These are phyloP conservation scores for Crotalus helleri DNA, from an alignment of 2,113 vertebrate species.

Conservation along the genomic window DNA sequence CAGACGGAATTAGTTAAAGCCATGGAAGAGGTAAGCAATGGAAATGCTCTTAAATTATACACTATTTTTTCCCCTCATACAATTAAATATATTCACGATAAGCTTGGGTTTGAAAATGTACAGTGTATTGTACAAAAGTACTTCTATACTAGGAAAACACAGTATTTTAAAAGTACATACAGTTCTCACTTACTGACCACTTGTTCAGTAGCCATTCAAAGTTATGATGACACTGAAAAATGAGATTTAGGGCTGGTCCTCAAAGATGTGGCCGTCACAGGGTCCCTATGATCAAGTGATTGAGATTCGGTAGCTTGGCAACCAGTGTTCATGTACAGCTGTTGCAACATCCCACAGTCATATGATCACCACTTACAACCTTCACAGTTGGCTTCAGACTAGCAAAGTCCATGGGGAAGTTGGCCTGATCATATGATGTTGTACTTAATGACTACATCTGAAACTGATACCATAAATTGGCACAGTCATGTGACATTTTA, in stretches of 20 bases:
- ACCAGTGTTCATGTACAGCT: neutral
- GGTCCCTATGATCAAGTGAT: neutral
- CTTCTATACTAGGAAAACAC: neutral
- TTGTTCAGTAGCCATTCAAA: neutral
- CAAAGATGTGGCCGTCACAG: neutral
- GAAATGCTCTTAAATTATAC: neutral
- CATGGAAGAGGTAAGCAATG: conserved; percentile 81
- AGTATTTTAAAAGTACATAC: neutral
- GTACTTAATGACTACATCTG: neutral
- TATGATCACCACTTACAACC: neutral
- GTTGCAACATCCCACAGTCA: neutral
- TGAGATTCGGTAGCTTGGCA: neutral
- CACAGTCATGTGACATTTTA: neutral
- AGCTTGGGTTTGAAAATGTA: neutral
- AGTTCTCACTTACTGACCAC: neutral
- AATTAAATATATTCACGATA: too few relatives aligned
- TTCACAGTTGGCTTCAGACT: neutral
- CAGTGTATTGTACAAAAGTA: neutral
- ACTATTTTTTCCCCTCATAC: neutral
- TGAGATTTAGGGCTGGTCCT: neutral
- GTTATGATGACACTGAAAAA: neutral
- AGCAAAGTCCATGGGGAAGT: neutral
- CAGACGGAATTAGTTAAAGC: conserved; percentile 78
- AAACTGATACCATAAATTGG: neutral
- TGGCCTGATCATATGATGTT: neutral